A percentile compares a stretch with the other conserved stretches of the same genome.
These are phyloP conservation scores for Gymnodraco acuticeps DNA, from an alignment of 2,797 vertebrate species.

Conservation along the genomic window DNA sequence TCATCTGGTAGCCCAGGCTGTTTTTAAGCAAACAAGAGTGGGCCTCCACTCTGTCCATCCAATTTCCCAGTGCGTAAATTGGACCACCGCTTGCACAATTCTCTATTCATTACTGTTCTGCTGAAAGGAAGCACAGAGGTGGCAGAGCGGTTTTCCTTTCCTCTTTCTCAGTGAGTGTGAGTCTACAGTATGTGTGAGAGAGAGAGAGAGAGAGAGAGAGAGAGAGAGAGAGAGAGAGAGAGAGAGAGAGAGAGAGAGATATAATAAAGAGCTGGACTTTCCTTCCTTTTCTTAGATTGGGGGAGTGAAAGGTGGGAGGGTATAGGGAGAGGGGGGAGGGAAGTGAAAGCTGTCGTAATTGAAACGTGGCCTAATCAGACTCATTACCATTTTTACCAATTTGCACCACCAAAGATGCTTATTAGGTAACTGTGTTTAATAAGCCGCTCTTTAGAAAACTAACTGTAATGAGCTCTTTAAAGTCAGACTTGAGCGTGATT, in stretches of 20 bases:
- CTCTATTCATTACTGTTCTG: constrained; percentile 95
- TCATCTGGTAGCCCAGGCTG: constrained; percentile 88
- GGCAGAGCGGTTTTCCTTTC: constrained; percentile 86
- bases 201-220: constrained; percentile 29
- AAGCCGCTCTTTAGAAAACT: constrained; percentile 98
- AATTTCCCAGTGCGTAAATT: constrained; percentile 95
- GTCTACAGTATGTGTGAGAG: no score
- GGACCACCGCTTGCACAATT: constrained; percentile 93
- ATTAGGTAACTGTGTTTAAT: constrained; percentile 99
- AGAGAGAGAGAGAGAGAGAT: constrained; percentile 19
- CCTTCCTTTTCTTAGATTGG: constrained; percentile 64
- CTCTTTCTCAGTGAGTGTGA: constrained; percentile 59
- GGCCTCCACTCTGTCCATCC: constrained; percentile 89
- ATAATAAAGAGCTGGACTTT: constrained; percentile 72
- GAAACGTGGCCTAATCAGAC: constrained; percentile 99
- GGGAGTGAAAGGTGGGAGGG: constrained; percentile 53
- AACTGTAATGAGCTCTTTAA: constrained; percentile 99
- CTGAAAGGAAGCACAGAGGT: constrained; percentile 94
- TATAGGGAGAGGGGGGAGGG: constrained; percentile 38
- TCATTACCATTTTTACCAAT: constrained; percentile 99
- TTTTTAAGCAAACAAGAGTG: constrained; percentile 94
- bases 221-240: background rate
- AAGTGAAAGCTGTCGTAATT: constrained; percentile 92
- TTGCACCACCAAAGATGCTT: constrained; percentile 99
- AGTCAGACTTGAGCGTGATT: constrained; percentile 96